A percentile compares a stretch with the other conserved stretches of the same genome.
Conservation (phyloP, 2,888 invertebrate genomes). For the Phyllotreta cruciferae region DNA sequence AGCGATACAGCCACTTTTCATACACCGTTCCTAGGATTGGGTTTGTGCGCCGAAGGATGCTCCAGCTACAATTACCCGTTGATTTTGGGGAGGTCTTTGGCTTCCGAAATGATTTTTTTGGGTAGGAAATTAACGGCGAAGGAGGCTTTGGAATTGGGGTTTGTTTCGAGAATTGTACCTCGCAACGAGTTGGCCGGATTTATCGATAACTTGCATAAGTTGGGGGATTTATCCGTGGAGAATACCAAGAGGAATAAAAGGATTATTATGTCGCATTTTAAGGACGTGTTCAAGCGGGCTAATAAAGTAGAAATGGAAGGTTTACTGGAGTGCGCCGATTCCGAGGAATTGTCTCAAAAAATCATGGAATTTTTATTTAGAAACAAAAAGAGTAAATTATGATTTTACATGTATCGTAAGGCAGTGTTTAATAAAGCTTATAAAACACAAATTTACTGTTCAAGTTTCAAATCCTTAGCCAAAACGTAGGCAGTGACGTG, state of each 20-base stretch:
- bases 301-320: slow-evolving; percentile 74
- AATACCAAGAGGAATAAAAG: slow-evolving; percentile 75
- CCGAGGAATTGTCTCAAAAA: slow-evolving; percentile 72
- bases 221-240: slow-evolving; percentile 64
- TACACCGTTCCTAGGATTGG: slow-evolving; percentile 86
- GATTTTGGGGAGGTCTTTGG: slow-evolving; percentile 78
- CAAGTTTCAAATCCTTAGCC: slow-evolving; percentile 74
- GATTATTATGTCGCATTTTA: slow-evolving; percentile 68
- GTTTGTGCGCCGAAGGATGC: slow-evolving; percentile 86
- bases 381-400: slow-evolving; percentile 56
- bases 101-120: slow-evolving; percentile 62
- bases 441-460: no score
- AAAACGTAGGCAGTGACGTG: slow-evolving; percentile 76
- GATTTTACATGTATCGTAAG: slow-evolving; percentile 16
- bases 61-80: slow-evolving; percentile 84
- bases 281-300: slow-evolving; percentile 68
- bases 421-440: no score
- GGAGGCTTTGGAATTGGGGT: slow-evolving; percentile 79
- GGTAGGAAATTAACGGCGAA: slow-evolving; percentile 78
- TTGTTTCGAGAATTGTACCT: slow-evolving; percentile 81
- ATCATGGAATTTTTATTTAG: slow-evolving; percentile 63
- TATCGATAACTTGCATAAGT: slow-evolving; percentile 66
- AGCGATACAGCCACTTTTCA: slow-evolving; percentile 85
- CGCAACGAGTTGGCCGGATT: slow-evolving; percentile 65
- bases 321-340: slow-evolving; percentile 69